Base-by-base conservation (phyloP, 2,113 vertebrate species). In the Sapayoa aenigma region DNA sequence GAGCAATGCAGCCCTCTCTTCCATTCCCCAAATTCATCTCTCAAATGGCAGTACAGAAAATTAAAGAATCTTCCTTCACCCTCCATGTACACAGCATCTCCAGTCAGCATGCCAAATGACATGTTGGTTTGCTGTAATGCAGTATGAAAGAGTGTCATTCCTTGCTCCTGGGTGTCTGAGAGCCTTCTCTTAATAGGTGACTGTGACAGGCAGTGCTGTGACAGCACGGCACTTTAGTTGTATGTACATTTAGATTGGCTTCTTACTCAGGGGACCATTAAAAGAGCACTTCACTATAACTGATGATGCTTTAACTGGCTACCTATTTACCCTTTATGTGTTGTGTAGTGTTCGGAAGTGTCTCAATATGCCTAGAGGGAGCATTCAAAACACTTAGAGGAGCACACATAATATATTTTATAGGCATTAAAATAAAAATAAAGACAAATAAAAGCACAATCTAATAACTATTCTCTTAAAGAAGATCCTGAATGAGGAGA, bases 301-400 rank as follows among this genome's bases (percentile, higher is more conserved):
- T 82, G 76, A 95, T 93, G 89, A 71, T 84, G 72, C 75, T 88
- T 92, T 95, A 95, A 96, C 91, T 77, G 84, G 77, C 76, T 95
- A 88, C 87, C 78, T 95, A 91, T 94, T 96, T 95, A 93, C 84
- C 90, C 90, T 95, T 94, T 86, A 94, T 83, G 82, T 27, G 62
- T 91, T 84, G 74, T 62, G 84, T 23, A 87, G 84, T 52, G 63
- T 30, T 95, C 76, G 41, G 15, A 92, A 94, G 79, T 84, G 58
- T 73, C 78, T 89, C 22, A 2, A 68, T 94, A 72, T 21, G 66
- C 87, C 92, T 88, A 78, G 73, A 92, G 89, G 81, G 93, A 95
- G 50, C 60, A 86, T 53, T 96, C 77, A 56, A 94, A 93, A 88
- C 73, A 68, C 79, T 94, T 96, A 86, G 28, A 96, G 60, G 47